Base-by-base conservation (phyloP, 2,888 invertebrate species). In the Hermaeophaga mercurialis region DNA sequence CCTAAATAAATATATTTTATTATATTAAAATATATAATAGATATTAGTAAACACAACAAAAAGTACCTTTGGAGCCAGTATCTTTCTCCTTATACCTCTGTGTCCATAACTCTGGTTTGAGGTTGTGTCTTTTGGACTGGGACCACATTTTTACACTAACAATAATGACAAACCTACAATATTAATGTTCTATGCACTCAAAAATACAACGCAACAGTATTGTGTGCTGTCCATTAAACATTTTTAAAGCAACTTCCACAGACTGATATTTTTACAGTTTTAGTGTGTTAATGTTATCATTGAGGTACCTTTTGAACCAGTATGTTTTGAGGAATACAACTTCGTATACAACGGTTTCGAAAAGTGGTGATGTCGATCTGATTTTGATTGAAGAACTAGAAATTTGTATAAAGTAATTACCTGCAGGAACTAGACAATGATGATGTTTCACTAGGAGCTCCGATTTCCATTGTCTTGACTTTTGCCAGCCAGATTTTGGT, bases 351-450 rank as follows among this genome's bases (percentile, higher is more conserved):
- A 61, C 54, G 67, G 66, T 61, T 73, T 67, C 28, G 73, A 71
- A 67, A 76, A 76, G 45, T 70, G 65, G 64, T 75, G 77, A 53
- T 75, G 69, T 63, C 73, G 66, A 53, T 76, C 76, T 17, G 66
- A 56, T 65, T 70, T 69, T 14, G 66, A 58, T 33, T 33, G 53
- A 44, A 55, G 54, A 41, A 54, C 66, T 66, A 61, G 14, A 63
- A 63, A 54, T 38, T 17, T 41, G 24, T 33, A 53, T 6, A 38
- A 38, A 34, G 12, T 11, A 34, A n/a, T 15, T 34, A 15, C 7
- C 15, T 14, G 12, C 9, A 33, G 33, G 3, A 33, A 3, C 3
- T 34, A 7, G 8, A 15, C 11, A 34, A 34, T 12, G 3, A 11
- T 11, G 4, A n/a, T n/a, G n/a, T n/a, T n/a, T n/a, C n/a, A n/a